Base-by-base conservation (phyloP, 2,113 vertebrate species). In the Taxidea taxus region DNA sequence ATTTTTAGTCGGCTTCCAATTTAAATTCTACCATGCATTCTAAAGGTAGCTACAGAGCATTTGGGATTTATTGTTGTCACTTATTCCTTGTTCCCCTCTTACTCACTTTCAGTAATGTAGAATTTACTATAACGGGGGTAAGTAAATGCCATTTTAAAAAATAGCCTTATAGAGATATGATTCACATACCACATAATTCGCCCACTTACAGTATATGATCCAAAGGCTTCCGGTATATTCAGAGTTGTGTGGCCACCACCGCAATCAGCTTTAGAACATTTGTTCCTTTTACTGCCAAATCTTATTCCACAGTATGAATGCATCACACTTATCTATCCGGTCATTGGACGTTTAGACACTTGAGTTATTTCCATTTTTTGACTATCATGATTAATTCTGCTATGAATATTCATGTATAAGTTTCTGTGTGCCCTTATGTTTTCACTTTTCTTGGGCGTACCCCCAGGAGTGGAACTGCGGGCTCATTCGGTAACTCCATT, bases 1-100 rank as follows among this genome's bases (percentile, higher is more conserved):
- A 56, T 88, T 81, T 95, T 96, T 68, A 92, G 85, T 75, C 31
- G 31, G 75, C 81, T 97, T 94, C 95, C 47, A 93, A 87, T 81
- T 88, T 47, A 92, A 90, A 66, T 64, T 44, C 66, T n/a, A 60
- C 62, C 6, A 27, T 88, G 82, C 7, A 29, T 85, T 70, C 77
- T 77, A 18, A 39, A 88, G 81, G 47, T 51, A 78, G 21, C 54
- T 47, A 49, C 18, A 34, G 88, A 83, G 42, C 21, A 42, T 70
- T 90, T 78, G 72, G 88, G 85, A 75, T 91, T 88, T 62, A 23
- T 90, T 80, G 20, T 92, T 86, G 4, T 87, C 85, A 72, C 86
- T 77, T 47, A 29, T 58, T 91, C 47, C 18, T 78, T 47, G 6
- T 77, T 74, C 31, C 13, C 10, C 6, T 91, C 58, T 84, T 51